Evolutionary conservation across 2,113 vertebrate species (phyloP).

Genomic region (Dicrurus megarhynchus): DNA sequence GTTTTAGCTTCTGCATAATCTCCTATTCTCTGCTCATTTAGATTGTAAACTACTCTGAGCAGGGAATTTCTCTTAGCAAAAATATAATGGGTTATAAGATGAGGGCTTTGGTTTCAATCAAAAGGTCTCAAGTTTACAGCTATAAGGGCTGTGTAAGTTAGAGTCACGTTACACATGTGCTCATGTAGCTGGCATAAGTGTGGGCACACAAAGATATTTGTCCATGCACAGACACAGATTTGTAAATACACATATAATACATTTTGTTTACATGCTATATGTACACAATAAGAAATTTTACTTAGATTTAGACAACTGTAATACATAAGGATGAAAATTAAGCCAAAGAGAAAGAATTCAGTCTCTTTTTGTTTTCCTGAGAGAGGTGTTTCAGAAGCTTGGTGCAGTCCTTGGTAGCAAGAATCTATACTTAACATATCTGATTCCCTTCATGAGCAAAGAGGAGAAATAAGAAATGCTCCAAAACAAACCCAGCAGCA

Average conservation of each 20-base stretch:
- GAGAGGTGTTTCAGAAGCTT: not conserved
- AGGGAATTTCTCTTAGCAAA: not conserved
- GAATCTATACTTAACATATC: not conserved
- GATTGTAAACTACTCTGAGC: not conserved
- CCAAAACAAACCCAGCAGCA: not conserved
- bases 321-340: not conserved
- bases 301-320: not conserved
- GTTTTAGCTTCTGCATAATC: not conserved
- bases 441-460: not conserved
- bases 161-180: fast-evolving
- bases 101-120: not conserved
- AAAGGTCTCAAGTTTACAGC: not conserved
- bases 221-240: not conserved
- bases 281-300: not conserved
- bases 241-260: not conserved
- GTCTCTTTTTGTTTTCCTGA: not conserved
- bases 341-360: not conserved
- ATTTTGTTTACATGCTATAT: not conserved
- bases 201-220: not conserved
- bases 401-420: not conserved
- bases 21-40: not conserved
- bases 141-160: not conserved
- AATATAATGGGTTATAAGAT: not conserved
- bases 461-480: not conserved
- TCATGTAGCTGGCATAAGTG: not conserved